Percentiles rank a stretch among this genome's conserved stretches.
These are phyloP conservation scores for Bradysia coprophila DNA, from an alignment of 1,140 invertebrate species.

Conservation along the genomic window DNA sequence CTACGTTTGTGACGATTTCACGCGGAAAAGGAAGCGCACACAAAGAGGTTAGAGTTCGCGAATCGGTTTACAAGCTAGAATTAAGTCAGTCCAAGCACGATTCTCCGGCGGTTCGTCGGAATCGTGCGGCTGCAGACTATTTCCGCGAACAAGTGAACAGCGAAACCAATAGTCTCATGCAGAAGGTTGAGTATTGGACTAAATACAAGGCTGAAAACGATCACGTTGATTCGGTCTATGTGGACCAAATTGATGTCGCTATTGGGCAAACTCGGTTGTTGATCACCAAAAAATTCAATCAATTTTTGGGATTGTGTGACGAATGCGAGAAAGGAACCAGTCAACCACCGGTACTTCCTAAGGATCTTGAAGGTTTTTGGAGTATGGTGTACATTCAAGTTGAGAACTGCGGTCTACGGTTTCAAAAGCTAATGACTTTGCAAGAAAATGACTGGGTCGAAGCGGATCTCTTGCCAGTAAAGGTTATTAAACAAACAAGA, in stretches of 20 bases:
- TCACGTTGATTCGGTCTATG: slow-evolving; percentile 9
- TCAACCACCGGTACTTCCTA: slow-evolving; percentile 31
- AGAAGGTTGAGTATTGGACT: slow-evolving; percentile 27
- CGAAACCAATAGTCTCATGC: slow-evolving; percentile 26
- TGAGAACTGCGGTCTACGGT: slow-evolving; percentile 31
- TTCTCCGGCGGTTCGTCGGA: too few species aligned
- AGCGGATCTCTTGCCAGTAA: too few species aligned
- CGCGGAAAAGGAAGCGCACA: too few species aligned
- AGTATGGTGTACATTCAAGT: slow-evolving; percentile 51
- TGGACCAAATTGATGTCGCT: slow-evolving; percentile 40
- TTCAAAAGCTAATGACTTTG: slow-evolving; percentile 27
- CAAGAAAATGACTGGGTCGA: slow-evolving; percentile 32
- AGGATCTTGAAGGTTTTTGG: slow-evolving; percentile 60
- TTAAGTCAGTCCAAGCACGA: too few species aligned
- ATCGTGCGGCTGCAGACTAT: too few species aligned
- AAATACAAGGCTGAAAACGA: slow-evolving; percentile 14
- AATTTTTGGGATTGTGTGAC: slow-evolving; percentile 40
- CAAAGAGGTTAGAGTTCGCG: too few species aligned
- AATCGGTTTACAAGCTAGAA: too few species aligned
- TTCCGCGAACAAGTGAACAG: slow-evolving; percentile 29
- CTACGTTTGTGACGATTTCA: too few species aligned
- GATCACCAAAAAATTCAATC: slow-evolving; percentile 43
- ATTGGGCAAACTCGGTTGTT: slow-evolving; percentile 48
- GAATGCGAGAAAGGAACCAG: slow-evolving; percentile 38
- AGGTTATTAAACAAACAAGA: too few species aligned